Conservation (phyloP, 1,140 invertebrate genomes). For the Aethina tumida region DNA sequence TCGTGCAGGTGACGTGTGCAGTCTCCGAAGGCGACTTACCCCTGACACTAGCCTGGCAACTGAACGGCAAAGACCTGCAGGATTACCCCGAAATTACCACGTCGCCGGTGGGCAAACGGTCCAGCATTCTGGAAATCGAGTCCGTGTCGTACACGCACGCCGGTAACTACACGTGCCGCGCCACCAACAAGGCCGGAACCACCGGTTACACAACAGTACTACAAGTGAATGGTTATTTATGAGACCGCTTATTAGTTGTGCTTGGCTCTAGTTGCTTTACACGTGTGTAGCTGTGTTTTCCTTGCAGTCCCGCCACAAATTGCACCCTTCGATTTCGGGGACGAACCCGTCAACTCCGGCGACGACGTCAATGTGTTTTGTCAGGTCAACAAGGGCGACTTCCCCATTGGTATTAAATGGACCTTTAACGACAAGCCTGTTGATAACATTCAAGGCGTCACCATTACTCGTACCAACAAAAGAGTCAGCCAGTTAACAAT, state of each 20-base stretch:
- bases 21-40: constrained; percentile 76
- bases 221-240: constrained; percentile 48
- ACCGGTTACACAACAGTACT: constrained; percentile 39
- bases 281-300: too few species aligned
- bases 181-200: constrained; percentile 41
- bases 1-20: constrained; percentile 61
- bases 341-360: constrained; percentile 42
- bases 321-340: constrained; percentile 40
- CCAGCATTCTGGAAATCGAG: constrained; percentile 49
- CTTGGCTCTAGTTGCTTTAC: too few species aligned
- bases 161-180: constrained; percentile 50
- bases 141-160: constrained; percentile 40
- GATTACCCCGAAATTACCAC: constrained; percentile 33
- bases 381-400: constrained; percentile 45
- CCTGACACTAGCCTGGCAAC: constrained; percentile 60
- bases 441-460: constrained; percentile 21
- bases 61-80: constrained; percentile 19
- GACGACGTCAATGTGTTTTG: constrained; percentile 45
- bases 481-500: constrained; percentile 56
- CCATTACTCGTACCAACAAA: constrained; percentile 47
- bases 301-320: constrained; percentile 43
- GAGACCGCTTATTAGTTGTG: background rate
- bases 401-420: constrained; percentile 44
- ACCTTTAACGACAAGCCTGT: constrained; percentile 25
- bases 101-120: constrained; percentile 38